Evolutionary conservation across 2,797 vertebrate genomes (phyloP).

Genomic region (Paguma larvata): DNA sequence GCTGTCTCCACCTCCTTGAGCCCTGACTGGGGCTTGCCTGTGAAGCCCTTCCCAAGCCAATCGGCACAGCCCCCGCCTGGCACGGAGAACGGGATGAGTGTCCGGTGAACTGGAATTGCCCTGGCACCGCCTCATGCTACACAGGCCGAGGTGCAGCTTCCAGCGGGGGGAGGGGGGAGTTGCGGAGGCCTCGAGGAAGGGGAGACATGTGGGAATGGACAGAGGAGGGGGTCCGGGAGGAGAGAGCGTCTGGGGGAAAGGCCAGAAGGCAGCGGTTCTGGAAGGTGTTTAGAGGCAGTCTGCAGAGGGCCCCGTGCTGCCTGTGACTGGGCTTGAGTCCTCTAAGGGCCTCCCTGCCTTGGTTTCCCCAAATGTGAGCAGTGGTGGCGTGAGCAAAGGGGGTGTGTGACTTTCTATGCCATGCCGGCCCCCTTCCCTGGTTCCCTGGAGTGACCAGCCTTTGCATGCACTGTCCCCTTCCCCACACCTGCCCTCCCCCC

Average conservation of each 20-base stretch:
- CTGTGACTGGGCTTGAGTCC: neutral
- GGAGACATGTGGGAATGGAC: no score
- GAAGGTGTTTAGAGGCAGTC: neutral
- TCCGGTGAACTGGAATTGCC: neutral
- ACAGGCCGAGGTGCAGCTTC: accelerated
- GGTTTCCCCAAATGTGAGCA: neutral
- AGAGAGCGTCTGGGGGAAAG: no score
- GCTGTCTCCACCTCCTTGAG: neutral
- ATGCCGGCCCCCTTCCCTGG: neutral
- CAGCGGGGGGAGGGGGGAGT: no score
- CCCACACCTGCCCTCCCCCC: accelerated
- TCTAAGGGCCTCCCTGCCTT: neutral
- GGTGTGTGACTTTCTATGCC: neutral
- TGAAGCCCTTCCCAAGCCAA: neutral
- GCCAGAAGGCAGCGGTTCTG: neutral
- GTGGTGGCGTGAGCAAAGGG: no score
- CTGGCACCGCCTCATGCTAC: no score
- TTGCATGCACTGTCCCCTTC: no score
- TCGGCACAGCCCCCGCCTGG: neutral
- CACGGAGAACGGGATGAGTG: accelerated
- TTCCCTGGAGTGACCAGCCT: neutral
- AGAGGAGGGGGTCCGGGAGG: no score
- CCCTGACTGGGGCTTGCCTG: neutral
- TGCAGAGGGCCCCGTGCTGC: neutral
- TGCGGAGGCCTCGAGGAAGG: neutral